These are phyloP conservation scores for Sialis fuliginosa DNA, from an alignment of 2,888 invertebrate genomes.

Conservation along the genomic window DNA sequence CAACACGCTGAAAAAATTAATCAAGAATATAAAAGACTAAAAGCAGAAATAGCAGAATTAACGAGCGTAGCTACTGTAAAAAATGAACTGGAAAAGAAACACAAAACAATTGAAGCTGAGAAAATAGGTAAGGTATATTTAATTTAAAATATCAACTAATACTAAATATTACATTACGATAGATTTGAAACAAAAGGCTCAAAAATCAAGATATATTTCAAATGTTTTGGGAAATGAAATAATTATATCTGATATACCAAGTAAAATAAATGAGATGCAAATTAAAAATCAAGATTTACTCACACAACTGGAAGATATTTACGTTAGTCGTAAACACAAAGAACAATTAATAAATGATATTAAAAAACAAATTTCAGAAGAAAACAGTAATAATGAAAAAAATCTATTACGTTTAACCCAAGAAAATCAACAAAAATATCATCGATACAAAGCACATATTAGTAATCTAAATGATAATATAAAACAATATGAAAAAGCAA, in stretches of 20 bases:
- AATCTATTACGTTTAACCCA: too few relatives aligned
- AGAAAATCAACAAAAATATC: too few relatives aligned
- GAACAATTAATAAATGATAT: neutral
- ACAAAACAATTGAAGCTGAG: neutral
- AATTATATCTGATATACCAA: neutral
- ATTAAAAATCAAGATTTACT: constrained; percentile 2
- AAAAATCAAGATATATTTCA: constrained; percentile 1
- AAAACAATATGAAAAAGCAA: too few relatives aligned
- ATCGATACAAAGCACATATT: too few relatives aligned
- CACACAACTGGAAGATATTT: constrained; percentile 3
- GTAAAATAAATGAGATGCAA: neutral
- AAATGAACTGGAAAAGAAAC: neutral
- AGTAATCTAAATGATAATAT: neutral
- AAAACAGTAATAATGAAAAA: neutral
- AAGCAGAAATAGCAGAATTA: neutral
- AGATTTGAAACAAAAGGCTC: constrained; percentile 1
- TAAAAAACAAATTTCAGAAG: neutral
- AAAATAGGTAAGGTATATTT: neutral
- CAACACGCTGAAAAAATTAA: constrained; percentile 4
- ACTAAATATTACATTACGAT: neutral
- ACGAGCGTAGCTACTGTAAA: neutral
- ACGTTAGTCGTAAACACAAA: constrained; percentile 2
- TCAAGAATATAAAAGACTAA: constrained; percentile 2
- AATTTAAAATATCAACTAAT: neutral
- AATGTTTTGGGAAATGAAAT: neutral